A percentile compares a stretch with the other conserved stretches of the same genome.
Conservation (phyloP, 2,888 invertebrate species). For the Volucella inanis region DNA sequence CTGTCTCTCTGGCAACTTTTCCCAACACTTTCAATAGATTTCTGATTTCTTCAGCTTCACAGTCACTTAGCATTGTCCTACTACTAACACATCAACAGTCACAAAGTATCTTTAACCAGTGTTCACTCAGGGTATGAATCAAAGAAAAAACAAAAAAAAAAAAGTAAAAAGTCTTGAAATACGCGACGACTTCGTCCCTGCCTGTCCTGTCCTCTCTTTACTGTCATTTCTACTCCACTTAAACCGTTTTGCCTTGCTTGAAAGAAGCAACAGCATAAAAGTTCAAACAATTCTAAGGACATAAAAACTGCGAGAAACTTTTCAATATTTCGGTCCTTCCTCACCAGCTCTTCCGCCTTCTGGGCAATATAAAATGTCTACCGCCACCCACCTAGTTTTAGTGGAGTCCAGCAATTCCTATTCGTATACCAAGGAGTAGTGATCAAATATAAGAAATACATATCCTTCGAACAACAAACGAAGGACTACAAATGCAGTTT, state of each 20-base stretch:
- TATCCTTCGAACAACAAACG: conserved; percentile 71
- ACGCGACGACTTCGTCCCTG: conserved; percentile 28
- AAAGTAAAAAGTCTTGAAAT: conserved; percentile 27
- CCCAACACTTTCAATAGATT: conserved; percentile 44
- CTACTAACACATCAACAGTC: conserved; percentile 63
- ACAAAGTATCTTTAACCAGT: conserved; percentile 69
- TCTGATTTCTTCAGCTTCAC: conserved; percentile 62
- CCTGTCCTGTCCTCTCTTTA: too few relatives aligned
- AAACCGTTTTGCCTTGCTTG: not conserved
- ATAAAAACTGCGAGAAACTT: conserved; percentile 61
- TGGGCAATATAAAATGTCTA: not conserved
- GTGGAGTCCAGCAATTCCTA: conserved; percentile 31
- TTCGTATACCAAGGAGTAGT: conserved; percentile 59
- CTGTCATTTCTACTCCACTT: not conserved
- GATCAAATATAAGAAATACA: conserved; percentile 68
- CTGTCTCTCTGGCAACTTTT: conserved; percentile 38
- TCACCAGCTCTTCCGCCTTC: not conserved
- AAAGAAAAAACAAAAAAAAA: conserved; percentile 49
- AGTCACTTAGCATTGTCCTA: conserved; percentile 63
- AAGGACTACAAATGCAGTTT: conserved; percentile 72
- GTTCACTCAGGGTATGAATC: conserved; percentile 45
- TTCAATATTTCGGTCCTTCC: conserved; percentile 42
- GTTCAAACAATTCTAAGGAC: conserved; percentile 69
- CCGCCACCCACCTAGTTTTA: not conserved
- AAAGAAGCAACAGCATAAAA: conserved; percentile 71